A percentile compares a stretch with the other conserved stretches of the same genome.
These are phyloP conservation scores for Lochmaea crataegi DNA, from an alignment of 2,888 invertebrate species.

Conservation along the genomic window DNA sequence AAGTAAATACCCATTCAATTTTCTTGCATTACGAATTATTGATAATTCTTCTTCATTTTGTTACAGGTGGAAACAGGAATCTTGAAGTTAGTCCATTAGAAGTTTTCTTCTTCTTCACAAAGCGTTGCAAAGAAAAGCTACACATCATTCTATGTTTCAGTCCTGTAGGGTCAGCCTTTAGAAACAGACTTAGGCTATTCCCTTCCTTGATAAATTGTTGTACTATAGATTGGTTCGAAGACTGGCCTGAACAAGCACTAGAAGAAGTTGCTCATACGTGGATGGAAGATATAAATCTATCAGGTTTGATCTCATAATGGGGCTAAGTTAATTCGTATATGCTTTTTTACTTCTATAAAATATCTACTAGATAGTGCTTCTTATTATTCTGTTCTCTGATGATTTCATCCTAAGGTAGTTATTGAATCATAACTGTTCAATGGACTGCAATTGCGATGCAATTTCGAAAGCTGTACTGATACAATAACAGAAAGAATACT, in stretches of 20 bases:
- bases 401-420: too few species aligned
- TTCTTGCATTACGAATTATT: too few species aligned
- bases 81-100: conserved; percentile 84
- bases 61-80: conserved; percentile 74
- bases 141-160: conserved; percentile 88
- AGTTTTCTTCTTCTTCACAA: conserved; percentile 80
- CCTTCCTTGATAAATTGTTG: conserved; percentile 90
- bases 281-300: conserved; percentile 80
- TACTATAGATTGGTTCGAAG: conserved; percentile 90
- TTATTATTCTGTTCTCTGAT: neutral
- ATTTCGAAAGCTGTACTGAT: too few species aligned
- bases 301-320: conserved; percentile 55
- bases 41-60: neutral
- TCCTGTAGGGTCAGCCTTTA: conserved; percentile 85
- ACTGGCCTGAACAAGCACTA: conserved; percentile 90
- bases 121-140: conserved; percentile 81
- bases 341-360: neutral
- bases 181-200: conserved; percentile 80
- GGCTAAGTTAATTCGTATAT: neutral
- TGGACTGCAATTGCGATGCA: too few species aligned
- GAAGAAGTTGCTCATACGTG: conserved; percentile 83
- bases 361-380: neutral
- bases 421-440: too few species aligned
- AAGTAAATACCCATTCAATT: too few species aligned
- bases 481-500: too few species aligned